Percentiles rank a stretch among this genome's conserved stretches.
Evolutionary conservation across 2,888 invertebrate species (phyloP).

Genomic region (Bembecia ichneumoniformis): DNA sequence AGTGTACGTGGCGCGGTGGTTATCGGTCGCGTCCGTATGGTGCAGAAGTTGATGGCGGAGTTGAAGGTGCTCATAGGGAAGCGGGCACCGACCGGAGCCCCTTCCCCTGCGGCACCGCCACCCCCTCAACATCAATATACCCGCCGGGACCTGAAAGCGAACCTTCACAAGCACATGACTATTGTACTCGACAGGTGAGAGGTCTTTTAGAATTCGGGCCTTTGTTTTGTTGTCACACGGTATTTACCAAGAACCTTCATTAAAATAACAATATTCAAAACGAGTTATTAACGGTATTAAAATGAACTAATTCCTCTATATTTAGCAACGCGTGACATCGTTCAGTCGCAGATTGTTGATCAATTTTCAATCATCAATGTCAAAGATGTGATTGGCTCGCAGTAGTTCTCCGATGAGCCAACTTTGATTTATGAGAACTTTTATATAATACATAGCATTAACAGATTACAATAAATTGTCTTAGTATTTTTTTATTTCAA

Average conservation of each 20-base stretch:
- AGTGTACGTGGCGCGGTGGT: slow-evolving; percentile 48
- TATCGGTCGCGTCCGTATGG: slow-evolving; percentile 64
- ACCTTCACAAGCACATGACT: slow-evolving; percentile 69
- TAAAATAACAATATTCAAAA: not conserved
- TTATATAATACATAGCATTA: too few relatives aligned
- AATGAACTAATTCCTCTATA: not conserved
- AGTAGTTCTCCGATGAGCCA: slow-evolving; percentile 8
- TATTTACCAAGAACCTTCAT: not conserved
- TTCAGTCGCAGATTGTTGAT: slow-evolving; percentile 15
- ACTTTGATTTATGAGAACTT: not conserved
- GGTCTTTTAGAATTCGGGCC: not conserved
- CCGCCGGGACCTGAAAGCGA: slow-evolving; percentile 62
- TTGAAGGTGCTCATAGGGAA: slow-evolving; percentile 68
- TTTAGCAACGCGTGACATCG: slow-evolving; percentile 5
- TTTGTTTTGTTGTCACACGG: not conserved
- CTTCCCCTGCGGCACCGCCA: slow-evolving; percentile 28
- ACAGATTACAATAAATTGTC: too few relatives aligned
- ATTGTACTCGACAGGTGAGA: slow-evolving; percentile 70
- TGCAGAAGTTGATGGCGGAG: slow-evolving; percentile 68
- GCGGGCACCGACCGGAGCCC: slow-evolving; percentile 53
- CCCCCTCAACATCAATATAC: slow-evolving; percentile 52
- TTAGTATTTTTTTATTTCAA: too few relatives aligned
- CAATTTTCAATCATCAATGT: slow-evolving; percentile 18
- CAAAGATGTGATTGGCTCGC: slow-evolving; percentile 18
- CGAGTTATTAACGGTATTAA: too few relatives aligned